Evolutionary conservation across 2,888 invertebrate species (phyloP), one percentile per base, ranked within the genome.

Genomic region (Sinentomon sp.): DNA sequence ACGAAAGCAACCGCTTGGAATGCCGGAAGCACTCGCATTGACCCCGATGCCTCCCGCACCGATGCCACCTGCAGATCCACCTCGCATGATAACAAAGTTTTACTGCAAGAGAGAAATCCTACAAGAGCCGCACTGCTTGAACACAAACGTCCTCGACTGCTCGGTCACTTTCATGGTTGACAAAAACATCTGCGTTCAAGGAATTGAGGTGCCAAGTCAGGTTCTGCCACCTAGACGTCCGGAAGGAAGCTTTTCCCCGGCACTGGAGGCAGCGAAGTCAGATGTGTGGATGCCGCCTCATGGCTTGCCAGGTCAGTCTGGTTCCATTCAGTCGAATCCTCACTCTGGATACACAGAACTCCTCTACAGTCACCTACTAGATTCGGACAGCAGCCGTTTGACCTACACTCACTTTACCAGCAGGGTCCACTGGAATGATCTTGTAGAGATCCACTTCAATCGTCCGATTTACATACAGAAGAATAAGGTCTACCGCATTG

Each of bases 351-450:
- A 78, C 54, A 68, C 68, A 9, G 77, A 77, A 58, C 62, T 76
- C 40, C 57, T 77, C 30, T 77, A 77, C 50, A 75, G 76, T 12
- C 73, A 76, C 54, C 59, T 78, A 36, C 60, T 75, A 45, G 77
- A 77, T 54, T 67, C 67, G 17, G 73, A 74, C 53, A 74, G 74
- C 5, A 69, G 71, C 29, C 59, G 76, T 4, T 62, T 77, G 44
- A 74, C 77, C 0, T 76, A 76, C 53, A 75, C 72, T 1, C 76
- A 77, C 54, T 76, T 71, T 48, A 72, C 75, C 30, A 69, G 67
- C 40, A 63, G 72, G 40, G 76, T 74, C 39, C 61, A 63, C n/a
- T 70, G 65, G 51, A 61, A 68, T 14, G 68, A 68, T 17, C 57
- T 74, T 43, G 62, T 76, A 34, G 76, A 77, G 53, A 71, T 78